phyloP scores from a whole-genome alignment of 2,797 vertebrate genomes.

The Gymnopithys bicolor region DNA sequence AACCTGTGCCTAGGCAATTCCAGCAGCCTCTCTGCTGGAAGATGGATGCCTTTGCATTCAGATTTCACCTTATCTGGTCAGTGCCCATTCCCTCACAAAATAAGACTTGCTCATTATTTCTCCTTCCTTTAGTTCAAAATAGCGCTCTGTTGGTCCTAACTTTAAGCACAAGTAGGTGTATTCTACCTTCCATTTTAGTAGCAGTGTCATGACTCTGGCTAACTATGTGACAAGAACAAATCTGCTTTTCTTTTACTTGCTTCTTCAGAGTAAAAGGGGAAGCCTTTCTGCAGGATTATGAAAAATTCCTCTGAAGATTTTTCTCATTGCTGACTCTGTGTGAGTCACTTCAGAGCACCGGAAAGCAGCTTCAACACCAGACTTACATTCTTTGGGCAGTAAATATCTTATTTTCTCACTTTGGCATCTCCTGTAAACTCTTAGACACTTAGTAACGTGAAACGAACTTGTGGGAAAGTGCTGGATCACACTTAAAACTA shows the following conservation, averaged over 20 bases:
- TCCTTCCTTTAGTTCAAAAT: neutral
- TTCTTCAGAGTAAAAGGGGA: neutral
- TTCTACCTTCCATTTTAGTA: neutral
- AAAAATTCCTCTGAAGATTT: constrained; percentile 1
- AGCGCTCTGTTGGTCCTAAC: neutral
- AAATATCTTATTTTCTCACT: constrained; percentile 15
- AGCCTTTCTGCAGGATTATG: neutral
- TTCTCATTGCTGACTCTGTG: neutral
- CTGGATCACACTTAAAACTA: neutral
- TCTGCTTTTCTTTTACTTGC: neutral
- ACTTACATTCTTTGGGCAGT: neutral
- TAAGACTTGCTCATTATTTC: neutral
- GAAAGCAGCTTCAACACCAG: neutral
- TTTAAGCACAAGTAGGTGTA: neutral
- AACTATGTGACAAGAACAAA: neutral
- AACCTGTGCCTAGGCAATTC: neutral
- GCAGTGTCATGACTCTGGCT: neutral
- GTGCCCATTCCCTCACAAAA: neutral
- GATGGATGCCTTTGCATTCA: neutral
- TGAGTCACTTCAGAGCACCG: neutral
- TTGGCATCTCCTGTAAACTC: neutral
- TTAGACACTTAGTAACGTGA: neutral
- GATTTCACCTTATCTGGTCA: neutral
- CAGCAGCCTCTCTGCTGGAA: constrained; percentile 1
- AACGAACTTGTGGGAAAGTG: neutral